These are phyloP conservation scores for Dryobotodes eremita DNA, from an alignment of 2,888 invertebrate species.

Conservation along the genomic window DNA sequence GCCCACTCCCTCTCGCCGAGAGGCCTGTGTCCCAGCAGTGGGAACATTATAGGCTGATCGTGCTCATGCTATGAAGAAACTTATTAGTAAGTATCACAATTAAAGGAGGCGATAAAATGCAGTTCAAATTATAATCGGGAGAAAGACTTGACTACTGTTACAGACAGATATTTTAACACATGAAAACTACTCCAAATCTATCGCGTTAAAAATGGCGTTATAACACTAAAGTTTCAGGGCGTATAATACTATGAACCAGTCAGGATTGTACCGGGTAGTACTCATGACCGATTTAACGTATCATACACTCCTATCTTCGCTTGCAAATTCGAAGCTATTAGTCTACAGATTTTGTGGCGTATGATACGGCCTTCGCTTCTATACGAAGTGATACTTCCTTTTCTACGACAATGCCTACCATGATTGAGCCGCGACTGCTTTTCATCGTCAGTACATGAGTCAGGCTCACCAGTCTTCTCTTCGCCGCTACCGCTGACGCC, in stretches of 20 bases:
- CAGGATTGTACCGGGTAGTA: not conserved
- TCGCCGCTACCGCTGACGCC: slow-evolving; percentile 81
- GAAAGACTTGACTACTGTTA: not conserved
- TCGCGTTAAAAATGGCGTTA: not conserved
- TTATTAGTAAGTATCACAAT: slow-evolving; percentile 1
- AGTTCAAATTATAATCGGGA: slow-evolving; percentile 31
- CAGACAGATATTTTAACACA: not conserved
- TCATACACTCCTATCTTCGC: not conserved
- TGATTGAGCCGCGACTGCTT: slow-evolving; percentile 87
- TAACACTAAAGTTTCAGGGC: not conserved
- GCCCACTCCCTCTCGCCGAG: too few species aligned
- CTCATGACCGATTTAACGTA: not conserved
- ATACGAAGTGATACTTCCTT: not conserved
- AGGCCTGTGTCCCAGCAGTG: too few species aligned
- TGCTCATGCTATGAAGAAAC: not conserved
- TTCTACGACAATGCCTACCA: slow-evolving; percentile 72
- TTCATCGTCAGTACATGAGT: slow-evolving; percentile 86
- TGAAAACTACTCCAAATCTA: not conserved
- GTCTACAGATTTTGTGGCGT: not conserved
- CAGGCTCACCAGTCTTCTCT: slow-evolving; percentile 79
- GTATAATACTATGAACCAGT: not conserved
- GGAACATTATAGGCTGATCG: too few species aligned
- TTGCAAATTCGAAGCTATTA: not conserved
- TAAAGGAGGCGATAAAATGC: slow-evolving; percentile 43
- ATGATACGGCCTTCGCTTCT: not conserved